These are phyloP conservation scores for Polydrusus pterygomalis DNA, from an alignment of 2,888 invertebrate species.

Conservation along the genomic window DNA sequence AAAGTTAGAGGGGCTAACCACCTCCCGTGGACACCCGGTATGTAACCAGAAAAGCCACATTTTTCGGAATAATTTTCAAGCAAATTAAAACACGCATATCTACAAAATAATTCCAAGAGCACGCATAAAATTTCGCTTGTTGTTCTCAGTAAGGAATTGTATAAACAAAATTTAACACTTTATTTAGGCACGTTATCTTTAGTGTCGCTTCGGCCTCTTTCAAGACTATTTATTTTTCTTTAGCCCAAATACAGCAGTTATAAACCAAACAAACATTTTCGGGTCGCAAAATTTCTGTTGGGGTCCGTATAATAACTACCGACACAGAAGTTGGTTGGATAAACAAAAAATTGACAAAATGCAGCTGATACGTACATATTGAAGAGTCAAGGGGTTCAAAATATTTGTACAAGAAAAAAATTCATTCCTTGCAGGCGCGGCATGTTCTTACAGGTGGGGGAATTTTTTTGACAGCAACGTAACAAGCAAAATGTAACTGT, in stretches of 20 bases:
- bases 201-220: slow-evolving; percentile 21
- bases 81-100: neutral
- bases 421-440: no score
- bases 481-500: no score
- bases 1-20: no score
- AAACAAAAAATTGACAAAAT: slow-evolving; percentile 31
- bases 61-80: slow-evolving; percentile 4
- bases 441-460: no score
- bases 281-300: slow-evolving; percentile 32
- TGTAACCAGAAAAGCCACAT: neutral
- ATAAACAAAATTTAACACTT: slow-evolving; percentile 20
- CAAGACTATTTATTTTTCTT: slow-evolving; percentile 3
- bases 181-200: slow-evolving; percentile 30
- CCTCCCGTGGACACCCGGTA: no score
- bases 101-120: no score
- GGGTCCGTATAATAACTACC: slow-evolving; percentile 24
- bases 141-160: slow-evolving; percentile 17
- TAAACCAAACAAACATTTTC: slow-evolving; percentile 36
- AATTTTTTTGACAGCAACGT: no score
- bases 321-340: slow-evolving; percentile 8
- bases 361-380: slow-evolving; percentile 5
- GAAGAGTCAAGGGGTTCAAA: no score
- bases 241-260: slow-evolving; percentile 31
- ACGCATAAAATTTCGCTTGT: neutral
- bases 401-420: no score